Percentiles rank a stretch among this genome's conserved stretches.
Conservation (phyloP, 2,888 invertebrate species). For the Pedicia rivosa region DNA sequence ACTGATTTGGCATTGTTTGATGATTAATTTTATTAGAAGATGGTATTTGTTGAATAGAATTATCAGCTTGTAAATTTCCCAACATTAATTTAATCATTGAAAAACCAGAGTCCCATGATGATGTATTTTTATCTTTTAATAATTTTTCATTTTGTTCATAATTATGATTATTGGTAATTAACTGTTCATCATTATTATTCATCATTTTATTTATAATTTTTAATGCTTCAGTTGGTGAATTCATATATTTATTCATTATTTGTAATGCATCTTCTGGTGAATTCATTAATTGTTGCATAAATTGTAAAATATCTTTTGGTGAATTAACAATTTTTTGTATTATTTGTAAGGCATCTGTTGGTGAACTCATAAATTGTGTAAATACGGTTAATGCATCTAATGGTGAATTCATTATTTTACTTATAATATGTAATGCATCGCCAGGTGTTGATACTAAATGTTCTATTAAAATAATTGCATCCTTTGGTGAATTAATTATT, state of each 20-base stretch:
- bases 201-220: constrained; percentile 28
- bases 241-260: constrained; percentile 31
- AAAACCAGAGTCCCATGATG: constrained; percentile 2
- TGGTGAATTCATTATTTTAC: constrained; percentile 31
- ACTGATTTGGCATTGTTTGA: too few relatives aligned
- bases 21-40: constrained; percentile 2
- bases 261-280: constrained; percentile 30
- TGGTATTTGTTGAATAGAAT: constrained; percentile 3
- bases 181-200: constrained; percentile 6
- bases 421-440: constrained; percentile 29
- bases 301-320: constrained; percentile 28
- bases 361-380: constrained; percentile 31
- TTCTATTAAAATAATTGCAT: constrained; percentile 27
- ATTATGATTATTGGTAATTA: constrained; percentile 6
- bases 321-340: constrained; percentile 30
- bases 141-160: not conserved
- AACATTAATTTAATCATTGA: constrained; percentile 10
- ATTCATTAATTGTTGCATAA: constrained; percentile 28
- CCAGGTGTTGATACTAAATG: constrained; percentile 29
- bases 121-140: constrained; percentile 1
- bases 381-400: constrained; percentile 31
- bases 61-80: constrained; percentile 6
- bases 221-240: constrained; percentile 29
- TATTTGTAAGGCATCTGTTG: constrained; percentile 31
- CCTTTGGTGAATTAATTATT: constrained; percentile 27